Percentiles rank a stretch among this genome's conserved stretches.
Conservation (phyloP, 2,888 invertebrate genomes). For the Xanthorhoe spadicearia region DNA sequence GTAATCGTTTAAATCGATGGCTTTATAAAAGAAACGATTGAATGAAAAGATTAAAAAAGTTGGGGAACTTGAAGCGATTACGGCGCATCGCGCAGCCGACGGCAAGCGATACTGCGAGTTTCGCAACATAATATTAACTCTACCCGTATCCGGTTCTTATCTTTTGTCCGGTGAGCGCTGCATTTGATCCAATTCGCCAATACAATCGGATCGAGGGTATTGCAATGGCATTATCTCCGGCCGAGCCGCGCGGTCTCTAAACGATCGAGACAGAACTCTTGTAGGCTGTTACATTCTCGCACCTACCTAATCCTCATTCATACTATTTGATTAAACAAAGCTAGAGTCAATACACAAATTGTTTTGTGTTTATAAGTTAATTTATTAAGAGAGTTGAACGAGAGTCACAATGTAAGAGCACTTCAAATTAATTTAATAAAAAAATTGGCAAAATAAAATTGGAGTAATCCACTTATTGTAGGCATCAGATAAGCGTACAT, state of each 20-base stretch:
- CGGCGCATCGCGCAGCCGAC: conserved; percentile 54
- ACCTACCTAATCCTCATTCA: conserved; percentile 44
- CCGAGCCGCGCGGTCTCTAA: conserved; percentile 71
- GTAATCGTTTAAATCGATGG: conserved; percentile 56
- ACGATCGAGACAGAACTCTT: conserved; percentile 72
- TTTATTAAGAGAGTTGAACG: background rate
- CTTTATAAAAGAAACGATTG: conserved; percentile 54
- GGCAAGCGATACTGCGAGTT: conserved; percentile 61
- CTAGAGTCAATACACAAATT: background rate
- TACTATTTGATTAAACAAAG: conserved; percentile 39
- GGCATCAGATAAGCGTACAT: conserved; percentile 30
- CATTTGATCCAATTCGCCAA: conserved; percentile 86
- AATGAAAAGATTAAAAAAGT: conserved; percentile 60
- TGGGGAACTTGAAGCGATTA: conserved; percentile 60
- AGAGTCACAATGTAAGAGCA: background rate
- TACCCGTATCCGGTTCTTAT: conserved; percentile 75
- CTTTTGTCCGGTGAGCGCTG: conserved; percentile 81
- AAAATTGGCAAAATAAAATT: conserved; percentile 25
- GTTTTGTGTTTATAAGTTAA: background rate
- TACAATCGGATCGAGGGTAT: conserved; percentile 83
- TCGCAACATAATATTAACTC: conserved; percentile 73
- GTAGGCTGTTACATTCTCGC: conserved; percentile 52
- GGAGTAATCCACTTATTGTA: conserved; percentile 30
- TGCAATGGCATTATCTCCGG: conserved; percentile 82
- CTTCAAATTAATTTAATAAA: conserved; percentile 9